These are phyloP conservation scores for Scaptodrosophila latifasciaeformis DNA, from an alignment of 2,888 invertebrate genomes.

Conservation along the genomic window DNA sequence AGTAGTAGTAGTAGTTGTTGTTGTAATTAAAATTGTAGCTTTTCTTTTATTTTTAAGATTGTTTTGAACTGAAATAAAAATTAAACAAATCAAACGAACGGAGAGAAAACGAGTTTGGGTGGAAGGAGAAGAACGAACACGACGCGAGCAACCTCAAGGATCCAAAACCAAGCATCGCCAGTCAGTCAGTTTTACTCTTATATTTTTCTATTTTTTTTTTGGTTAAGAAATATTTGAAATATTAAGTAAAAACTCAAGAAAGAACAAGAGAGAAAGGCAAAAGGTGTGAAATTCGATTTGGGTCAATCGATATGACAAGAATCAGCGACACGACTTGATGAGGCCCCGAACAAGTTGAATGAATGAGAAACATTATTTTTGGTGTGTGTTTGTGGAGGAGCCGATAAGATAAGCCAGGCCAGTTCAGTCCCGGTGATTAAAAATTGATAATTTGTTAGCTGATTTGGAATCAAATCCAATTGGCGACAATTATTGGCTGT, in stretches of 20 bases:
- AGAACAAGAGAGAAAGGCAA: neutral
- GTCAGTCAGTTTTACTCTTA: too few relatives aligned
- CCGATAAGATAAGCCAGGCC: constrained; percentile 9
- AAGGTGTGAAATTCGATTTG: constrained; percentile 9
- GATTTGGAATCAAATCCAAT: constrained; percentile 2
- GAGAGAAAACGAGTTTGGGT: neutral
- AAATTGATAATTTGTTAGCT: constrained; percentile 6
- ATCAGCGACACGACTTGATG: neutral
- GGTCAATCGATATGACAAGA: neutral
- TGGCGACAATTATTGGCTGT: neutral
- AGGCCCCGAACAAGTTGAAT: neutral
- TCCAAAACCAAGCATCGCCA: too few relatives aligned
- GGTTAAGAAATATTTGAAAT: too few relatives aligned
- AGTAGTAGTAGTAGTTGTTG: too few relatives aligned
- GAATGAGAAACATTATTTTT: neutral
- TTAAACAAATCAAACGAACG: neutral
- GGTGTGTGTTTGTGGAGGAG: too few relatives aligned
- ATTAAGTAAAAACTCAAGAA: constrained; percentile 16
- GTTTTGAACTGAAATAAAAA: neutral
- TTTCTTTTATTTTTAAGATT: neutral
- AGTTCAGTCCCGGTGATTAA: constrained; percentile 2
- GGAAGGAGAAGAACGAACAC: constrained; percentile 3
- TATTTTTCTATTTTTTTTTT: too few relatives aligned
- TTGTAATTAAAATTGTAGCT: neutral
- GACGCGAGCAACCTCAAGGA: neutral